These are phyloP conservation scores for Eupithecia subumbrata DNA, from an alignment of 2,888 invertebrate species.

Conservation along the genomic window DNA sequence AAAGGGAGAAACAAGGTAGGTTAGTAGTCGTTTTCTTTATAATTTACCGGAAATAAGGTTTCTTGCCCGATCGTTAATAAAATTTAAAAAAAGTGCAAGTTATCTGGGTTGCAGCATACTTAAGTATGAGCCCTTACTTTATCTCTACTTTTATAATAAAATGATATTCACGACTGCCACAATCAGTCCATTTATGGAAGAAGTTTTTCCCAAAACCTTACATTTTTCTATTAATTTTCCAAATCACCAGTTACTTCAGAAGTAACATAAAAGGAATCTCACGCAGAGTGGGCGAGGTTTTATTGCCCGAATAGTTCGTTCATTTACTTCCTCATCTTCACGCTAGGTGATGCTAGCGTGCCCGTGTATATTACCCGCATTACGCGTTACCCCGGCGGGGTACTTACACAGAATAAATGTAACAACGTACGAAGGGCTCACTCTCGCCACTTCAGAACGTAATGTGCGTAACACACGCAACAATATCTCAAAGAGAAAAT, in stretches of 20 bases:
- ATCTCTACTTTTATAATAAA: neutral
- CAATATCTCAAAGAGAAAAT: neutral
- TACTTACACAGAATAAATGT: constrained; percentile 27
- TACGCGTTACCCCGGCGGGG: constrained; percentile 20
- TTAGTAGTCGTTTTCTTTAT: neutral
- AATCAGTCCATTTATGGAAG: neutral
- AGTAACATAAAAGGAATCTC: constrained; percentile 10
- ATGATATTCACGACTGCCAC: neutral
- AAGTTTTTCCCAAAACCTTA: neutral
- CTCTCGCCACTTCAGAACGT: neutral
- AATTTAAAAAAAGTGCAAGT: neutral
- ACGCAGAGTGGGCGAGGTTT: constrained; percentile 15
- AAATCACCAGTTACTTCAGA: constrained; percentile 6
- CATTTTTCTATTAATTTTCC: neutral
- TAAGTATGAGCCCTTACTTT: neutral
- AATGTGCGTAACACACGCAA: constrained; percentile 10
- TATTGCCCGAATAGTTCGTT: constrained; percentile 24
- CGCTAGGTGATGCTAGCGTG: constrained; percentile 24
- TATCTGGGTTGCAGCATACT: neutral
- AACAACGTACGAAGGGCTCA: constrained; percentile 4
- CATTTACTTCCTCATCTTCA: constrained; percentile 31
- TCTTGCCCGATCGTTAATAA: neutral
- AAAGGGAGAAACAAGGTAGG: neutral
- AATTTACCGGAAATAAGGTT: neutral
- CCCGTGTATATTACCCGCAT: constrained; percentile 20